phyloP scores from a whole-genome alignment of 2,797 vertebrate species.

The Pitangus sulphuratus region DNA sequence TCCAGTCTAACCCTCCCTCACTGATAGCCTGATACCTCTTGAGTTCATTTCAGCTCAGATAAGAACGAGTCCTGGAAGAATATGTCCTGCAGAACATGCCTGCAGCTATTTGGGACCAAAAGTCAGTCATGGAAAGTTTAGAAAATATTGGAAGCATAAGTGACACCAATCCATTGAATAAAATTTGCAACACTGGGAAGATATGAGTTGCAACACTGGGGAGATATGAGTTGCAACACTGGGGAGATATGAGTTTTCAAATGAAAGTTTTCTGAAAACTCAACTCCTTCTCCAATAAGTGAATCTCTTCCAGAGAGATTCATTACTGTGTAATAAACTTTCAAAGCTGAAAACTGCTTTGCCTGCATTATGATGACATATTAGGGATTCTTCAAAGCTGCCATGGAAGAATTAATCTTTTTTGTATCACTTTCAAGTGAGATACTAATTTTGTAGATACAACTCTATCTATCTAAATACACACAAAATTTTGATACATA shows the following conservation, averaged over 20 bases:
- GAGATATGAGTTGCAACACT: too few relatives aligned
- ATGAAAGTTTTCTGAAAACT: neutral
- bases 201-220: too few relatives aligned
- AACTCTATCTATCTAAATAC: neutral
- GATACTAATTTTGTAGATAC: neutral
- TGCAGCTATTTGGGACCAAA: neutral
- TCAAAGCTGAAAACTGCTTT: neutral
- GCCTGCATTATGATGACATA: too few relatives aligned
- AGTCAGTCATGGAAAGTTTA: neutral
- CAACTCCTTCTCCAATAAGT: neutral
- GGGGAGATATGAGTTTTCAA: neutral
- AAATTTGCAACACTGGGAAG: neutral
- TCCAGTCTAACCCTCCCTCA: neutral
- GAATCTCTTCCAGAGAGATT: neutral
- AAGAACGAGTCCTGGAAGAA: neutral
- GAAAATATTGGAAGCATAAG: neutral
- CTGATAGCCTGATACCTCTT: neutral
- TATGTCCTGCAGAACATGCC: neutral
- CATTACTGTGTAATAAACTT: neutral
- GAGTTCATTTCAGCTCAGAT: neutral
- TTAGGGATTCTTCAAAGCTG: neutral
- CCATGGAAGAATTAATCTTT: neutral
- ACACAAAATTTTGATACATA: too few relatives aligned
- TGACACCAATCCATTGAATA: neutral
- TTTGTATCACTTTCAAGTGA: neutral